Evolutionary conservation across 2,113 vertebrate genomes (phyloP).

Genomic region (Mesoclemmys tuberculata): DNA sequence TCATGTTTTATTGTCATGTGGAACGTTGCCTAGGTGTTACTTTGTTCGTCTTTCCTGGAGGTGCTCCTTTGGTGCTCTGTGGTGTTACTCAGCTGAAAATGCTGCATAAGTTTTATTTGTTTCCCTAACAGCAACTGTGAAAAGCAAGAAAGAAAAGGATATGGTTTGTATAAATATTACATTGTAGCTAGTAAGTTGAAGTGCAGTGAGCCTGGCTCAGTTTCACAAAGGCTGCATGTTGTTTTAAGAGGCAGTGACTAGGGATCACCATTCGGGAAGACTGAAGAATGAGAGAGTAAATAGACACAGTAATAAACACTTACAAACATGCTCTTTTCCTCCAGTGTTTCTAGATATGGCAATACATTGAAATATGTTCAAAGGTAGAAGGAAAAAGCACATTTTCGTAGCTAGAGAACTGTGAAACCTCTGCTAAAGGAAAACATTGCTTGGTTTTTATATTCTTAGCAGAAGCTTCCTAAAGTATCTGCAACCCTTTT

Average conservation of each 20-base stretch:
- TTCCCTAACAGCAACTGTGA: rapidly evolving
- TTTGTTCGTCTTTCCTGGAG: not conserved
- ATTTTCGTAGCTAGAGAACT: not conserved
- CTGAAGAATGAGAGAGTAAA: not conserved
- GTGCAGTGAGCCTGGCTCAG: not conserved
- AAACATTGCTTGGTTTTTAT: not conserved
- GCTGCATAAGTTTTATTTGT: rapidly evolving
- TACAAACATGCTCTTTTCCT: not conserved
- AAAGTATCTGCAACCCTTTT: not conserved
- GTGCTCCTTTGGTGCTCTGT: rapidly evolving
- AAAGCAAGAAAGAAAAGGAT: not conserved
- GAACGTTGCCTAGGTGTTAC: rapidly evolving
- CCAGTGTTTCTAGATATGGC: rapidly evolving
- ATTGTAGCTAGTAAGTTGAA: not conserved
- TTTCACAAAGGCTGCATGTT: constrained; percentile 2
- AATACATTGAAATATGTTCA: not conserved
- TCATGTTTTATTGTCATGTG: not conserved
- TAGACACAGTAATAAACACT: rapidly evolving
- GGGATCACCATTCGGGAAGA: not conserved
- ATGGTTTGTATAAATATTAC: not conserved
- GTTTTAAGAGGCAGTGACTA: not conserved
- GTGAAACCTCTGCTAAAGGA: not conserved
- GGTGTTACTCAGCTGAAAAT: not conserved
- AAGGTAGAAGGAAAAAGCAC: not conserved
- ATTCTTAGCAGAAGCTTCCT: not conserved